Conservation (phyloP, 2,797 vertebrate species). For the Acrossocheilus fasciatus region DNA sequence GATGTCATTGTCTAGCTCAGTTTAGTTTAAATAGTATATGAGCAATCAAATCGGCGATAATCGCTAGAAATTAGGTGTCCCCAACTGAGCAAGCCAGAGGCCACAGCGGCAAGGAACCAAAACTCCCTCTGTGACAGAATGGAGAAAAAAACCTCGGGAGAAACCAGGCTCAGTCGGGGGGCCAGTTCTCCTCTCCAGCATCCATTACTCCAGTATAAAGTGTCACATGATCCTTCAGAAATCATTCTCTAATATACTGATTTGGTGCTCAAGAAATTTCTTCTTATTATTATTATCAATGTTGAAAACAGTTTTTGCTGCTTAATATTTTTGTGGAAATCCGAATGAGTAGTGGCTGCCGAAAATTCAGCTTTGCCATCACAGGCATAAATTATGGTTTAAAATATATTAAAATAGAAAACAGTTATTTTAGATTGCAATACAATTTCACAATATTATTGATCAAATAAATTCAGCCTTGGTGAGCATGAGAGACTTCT, state of each 20-base stretch:
- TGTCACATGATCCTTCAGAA: background rate
- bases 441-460: background rate
- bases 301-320: background rate
- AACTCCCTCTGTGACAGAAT: too few relatives aligned
- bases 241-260: background rate
- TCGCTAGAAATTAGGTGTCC: too few relatives aligned
- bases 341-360: background rate
- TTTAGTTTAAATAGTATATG: too few relatives aligned
- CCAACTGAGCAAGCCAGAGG: too few relatives aligned
- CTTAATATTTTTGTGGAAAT: background rate
- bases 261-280: background rate
- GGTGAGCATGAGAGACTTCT: background rate
- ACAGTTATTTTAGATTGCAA: background rate
- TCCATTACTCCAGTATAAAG: background rate
- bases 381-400: background rate
- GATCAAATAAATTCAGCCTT: background rate
- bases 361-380: background rate
- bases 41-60: too few relatives aligned
- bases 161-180: too few relatives aligned
- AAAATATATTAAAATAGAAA: background rate
- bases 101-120: too few relatives aligned
- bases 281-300: background rate
- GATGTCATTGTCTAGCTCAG: too few relatives aligned
- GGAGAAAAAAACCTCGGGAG: too few relatives aligned
- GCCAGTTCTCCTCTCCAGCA: too few relatives aligned